phyloP scores from a whole-genome alignment of 1,140 invertebrate genomes.

The Tyrophagus putrescentiae region DNA sequence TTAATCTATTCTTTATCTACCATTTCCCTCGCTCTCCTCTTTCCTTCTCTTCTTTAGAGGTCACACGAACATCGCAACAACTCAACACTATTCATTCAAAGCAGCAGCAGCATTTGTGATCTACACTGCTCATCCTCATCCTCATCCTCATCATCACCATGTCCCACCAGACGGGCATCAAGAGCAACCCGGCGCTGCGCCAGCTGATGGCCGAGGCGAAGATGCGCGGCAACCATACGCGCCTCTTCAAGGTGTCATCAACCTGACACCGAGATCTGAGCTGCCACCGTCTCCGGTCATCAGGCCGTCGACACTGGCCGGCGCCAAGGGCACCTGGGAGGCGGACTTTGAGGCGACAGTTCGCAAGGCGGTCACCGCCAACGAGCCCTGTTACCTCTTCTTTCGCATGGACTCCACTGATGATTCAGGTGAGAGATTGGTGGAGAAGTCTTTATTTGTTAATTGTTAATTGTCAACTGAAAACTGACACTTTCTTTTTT shows the following conservation, averaged over 20 bases:
- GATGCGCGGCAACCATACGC: neutral
- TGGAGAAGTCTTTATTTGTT: neutral
- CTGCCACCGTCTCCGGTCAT: neutral
- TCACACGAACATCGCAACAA: no score
- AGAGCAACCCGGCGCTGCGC: constrained; percentile 32
- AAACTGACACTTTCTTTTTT: neutral
- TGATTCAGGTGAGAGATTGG: constrained; percentile 39
- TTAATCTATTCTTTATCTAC: no score
- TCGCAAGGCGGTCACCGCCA: constrained; percentile 56
- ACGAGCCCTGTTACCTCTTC: constrained; percentile 82
- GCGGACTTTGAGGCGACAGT: constrained; percentile 53
- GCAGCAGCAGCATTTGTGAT: neutral
- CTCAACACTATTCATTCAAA: neutral
- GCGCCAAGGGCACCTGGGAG: constrained; percentile 19
- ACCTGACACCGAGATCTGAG: constrained; percentile 22
- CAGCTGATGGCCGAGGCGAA: constrained; percentile 22
- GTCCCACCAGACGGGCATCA: constrained; percentile 64
- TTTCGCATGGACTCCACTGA: constrained; percentile 68
- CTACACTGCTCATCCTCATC: neutral
- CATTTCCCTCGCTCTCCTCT: no score
- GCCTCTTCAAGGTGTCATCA: constrained; percentile 14
- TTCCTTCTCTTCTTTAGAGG: no score
- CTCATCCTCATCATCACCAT: constrained; percentile 33
- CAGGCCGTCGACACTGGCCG: constrained; percentile 1
- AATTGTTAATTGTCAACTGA: neutral